Evolutionary conservation across 1,140 invertebrate genomes (phyloP).

Genomic region (Sitophilus oryzae): DNA sequence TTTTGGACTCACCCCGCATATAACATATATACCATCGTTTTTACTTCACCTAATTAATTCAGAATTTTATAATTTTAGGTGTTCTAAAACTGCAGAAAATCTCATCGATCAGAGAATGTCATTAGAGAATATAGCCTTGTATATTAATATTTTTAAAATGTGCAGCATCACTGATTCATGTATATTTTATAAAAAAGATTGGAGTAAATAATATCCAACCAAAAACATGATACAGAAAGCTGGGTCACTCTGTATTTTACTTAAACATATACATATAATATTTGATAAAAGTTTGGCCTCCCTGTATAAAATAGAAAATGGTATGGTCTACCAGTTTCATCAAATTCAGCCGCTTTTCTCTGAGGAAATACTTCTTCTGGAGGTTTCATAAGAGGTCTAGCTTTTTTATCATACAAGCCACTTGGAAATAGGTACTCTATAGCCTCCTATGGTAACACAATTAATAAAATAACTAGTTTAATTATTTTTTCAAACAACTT

Average conservation of each 20-base stretch:
- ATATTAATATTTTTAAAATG: too few species aligned
- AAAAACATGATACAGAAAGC: neutral
- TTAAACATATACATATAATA: slow-evolving; percentile 68
- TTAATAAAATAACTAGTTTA: neutral
- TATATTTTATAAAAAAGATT: slow-evolving; percentile 7
- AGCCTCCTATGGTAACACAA: slow-evolving; percentile 55
- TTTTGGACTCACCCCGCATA: too few species aligned
- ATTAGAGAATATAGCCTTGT: too few species aligned
- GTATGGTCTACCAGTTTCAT: slow-evolving; percentile 77
- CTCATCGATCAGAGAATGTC: too few species aligned
- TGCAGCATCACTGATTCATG: too few species aligned
- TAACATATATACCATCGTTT: too few species aligned
- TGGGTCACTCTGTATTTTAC: too few species aligned
- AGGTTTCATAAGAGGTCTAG: slow-evolving; percentile 79
- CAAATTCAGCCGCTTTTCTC: slow-evolving; percentile 85
- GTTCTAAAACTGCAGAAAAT: too few species aligned
- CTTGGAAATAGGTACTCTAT: slow-evolving; percentile 91
- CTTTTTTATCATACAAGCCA: slow-evolving; percentile 73
- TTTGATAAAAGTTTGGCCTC: slow-evolving; percentile 74
- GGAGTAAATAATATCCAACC: neutral
- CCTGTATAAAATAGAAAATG: slow-evolving; percentile 87
- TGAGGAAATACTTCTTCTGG: slow-evolving; percentile 81
- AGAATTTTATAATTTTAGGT: too few species aligned
- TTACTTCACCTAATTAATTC: too few species aligned
- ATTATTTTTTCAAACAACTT: slow-evolving; percentile 35